Evolutionary conservation across 2,797 vertebrate genomes (phyloP).

Genomic region (Streptopelia turtur): DNA sequence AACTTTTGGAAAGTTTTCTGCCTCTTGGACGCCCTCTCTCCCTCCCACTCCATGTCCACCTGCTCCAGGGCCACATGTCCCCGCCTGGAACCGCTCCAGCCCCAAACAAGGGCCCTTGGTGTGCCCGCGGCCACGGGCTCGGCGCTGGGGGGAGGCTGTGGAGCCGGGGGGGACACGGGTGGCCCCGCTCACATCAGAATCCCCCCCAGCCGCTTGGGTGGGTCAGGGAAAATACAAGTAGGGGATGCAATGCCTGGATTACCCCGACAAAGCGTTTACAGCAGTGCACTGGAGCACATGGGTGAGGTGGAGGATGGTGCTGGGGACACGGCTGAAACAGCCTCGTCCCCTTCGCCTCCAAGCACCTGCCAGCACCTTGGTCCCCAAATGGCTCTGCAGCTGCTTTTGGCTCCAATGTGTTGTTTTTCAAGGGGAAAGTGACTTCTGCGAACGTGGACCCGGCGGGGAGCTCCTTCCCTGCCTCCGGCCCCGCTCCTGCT

Average conservation of each 20-base stretch:
- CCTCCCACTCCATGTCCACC: slow-evolving; percentile 16
- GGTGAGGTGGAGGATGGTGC: neutral
- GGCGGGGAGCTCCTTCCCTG: neutral
- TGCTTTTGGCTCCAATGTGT: neutral
- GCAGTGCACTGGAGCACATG: neutral
- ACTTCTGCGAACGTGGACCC: accelerated
- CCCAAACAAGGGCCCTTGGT: slow-evolving; percentile 39
- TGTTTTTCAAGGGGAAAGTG: neutral
- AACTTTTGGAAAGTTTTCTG: neutral
- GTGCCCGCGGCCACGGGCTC: neutral
- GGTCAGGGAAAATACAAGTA: neutral
- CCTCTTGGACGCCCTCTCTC: neutral
- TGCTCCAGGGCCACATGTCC: slow-evolving; percentile 48
- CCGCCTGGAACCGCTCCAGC: slow-evolving; percentile 29
- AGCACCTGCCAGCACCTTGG: neutral
- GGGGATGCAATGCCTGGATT: neutral
- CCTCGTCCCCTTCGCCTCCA: accelerated
- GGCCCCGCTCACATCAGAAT: neutral
- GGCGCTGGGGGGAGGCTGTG: neutral
- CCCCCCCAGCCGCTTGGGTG: neutral
- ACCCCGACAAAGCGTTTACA: neutral
- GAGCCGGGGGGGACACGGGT: neutral
- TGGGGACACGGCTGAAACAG: neutral
- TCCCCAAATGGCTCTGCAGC: neutral
- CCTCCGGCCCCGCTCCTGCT: neutral